Evolutionary conservation across 2,888 invertebrate species (phyloP).

Genomic region (Perithous albicinctus): DNA sequence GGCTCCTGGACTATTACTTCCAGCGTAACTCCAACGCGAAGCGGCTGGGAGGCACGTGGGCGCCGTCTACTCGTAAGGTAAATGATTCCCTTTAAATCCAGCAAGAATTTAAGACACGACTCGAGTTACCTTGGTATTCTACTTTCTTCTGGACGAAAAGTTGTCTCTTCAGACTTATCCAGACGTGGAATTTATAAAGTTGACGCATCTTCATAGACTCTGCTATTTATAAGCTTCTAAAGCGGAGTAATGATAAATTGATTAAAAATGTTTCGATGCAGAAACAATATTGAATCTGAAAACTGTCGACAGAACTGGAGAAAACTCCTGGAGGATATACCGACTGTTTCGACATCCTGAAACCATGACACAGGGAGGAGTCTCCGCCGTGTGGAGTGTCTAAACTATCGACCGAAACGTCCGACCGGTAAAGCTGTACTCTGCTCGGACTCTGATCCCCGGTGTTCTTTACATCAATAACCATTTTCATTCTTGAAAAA

Average conservation of each 20-base stretch:
- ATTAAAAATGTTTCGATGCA: neutral
- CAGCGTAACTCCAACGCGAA: constrained; percentile 61
- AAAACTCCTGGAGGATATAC: constrained; percentile 48
- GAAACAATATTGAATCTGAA: constrained; percentile 10
- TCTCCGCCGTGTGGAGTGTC: constrained; percentile 77
- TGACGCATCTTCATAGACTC: neutral
- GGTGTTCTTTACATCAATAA: neutral
- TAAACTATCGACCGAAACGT: constrained; percentile 73
- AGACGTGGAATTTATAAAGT: neutral
- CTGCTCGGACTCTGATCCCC: constrained; percentile 34
- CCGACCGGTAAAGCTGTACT: constrained; percentile 72
- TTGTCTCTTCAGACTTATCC: neutral
- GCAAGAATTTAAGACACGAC: constrained; percentile 38
- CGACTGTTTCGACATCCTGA: constrained; percentile 49
- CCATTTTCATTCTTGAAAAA: neutral
- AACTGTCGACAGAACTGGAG: constrained; percentile 14
- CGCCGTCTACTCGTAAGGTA: constrained; percentile 67
- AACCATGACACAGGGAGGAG: constrained; percentile 70
- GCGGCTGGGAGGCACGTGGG: constrained; percentile 61
- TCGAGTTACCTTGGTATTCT: constrained; percentile 28
- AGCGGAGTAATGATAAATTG: neutral
- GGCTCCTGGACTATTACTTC: constrained; percentile 68
- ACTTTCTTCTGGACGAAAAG: constrained; percentile 7
- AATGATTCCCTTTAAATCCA: constrained; percentile 52
- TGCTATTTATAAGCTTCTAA: neutral